These are phyloP conservation scores for Poeciliopsis infans DNA, from an alignment of 2,797 vertebrate species.

Conservation along the genomic window DNA sequence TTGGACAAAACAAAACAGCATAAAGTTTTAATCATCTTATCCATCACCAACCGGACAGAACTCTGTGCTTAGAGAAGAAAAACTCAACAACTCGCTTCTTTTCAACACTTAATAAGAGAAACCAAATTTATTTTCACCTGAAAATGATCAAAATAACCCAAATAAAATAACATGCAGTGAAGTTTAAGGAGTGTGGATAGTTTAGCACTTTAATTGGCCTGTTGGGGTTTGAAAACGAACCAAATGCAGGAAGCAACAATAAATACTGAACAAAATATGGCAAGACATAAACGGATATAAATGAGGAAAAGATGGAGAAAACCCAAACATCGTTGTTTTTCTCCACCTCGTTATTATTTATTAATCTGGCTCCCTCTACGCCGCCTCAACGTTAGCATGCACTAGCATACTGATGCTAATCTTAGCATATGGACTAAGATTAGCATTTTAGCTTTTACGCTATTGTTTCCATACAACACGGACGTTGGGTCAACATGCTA, in stretches of 20 bases:
- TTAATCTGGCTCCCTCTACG: no score
- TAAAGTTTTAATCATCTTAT: no score
- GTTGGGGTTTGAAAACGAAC: neutral
- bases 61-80: neutral
- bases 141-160: neutral
- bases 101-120: neutral
- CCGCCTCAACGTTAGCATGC: no score
- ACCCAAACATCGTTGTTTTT: neutral
- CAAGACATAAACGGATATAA: neutral
- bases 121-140: neutral
- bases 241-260: neutral
- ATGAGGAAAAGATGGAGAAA: neutral
- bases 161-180: neutral
- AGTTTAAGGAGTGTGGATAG: neutral
- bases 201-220: neutral
- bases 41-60: no score
- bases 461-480: no score
- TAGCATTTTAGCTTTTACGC: no score
- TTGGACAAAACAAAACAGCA: neutral
- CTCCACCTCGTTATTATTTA: no score
- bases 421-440: no score
- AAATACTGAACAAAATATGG: neutral
- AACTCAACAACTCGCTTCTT: neutral
- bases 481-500: no score
- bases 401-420: no score